Percentiles rank a stretch among this genome's conserved stretches.
phyloP scores from a whole-genome alignment of 2,113 vertebrate genomes.

The Turnix velox region DNA sequence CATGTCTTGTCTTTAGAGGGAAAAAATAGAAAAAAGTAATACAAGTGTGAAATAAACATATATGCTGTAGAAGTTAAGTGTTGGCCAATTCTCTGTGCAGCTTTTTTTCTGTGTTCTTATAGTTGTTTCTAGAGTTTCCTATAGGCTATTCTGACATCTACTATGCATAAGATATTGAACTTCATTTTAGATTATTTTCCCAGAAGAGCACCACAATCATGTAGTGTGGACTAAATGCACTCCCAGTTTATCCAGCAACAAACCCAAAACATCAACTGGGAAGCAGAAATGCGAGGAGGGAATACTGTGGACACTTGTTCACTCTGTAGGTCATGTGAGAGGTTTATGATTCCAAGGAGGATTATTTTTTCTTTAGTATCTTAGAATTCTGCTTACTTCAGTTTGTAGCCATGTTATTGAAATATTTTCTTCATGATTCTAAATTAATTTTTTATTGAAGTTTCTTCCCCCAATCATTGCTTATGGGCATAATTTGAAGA shows the following conservation, averaged over 20 bases:
- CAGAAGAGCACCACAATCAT: neutral
- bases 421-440: conserved; percentile 48
- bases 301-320: neutral
- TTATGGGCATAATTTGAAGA: conserved; percentile 46
- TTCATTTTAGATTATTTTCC: conserved; percentile 23
- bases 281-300: neutral
- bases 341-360: neutral
- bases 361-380: neutral
- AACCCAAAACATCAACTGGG: conserved; percentile 17
- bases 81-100: neutral
- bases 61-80: neutral
- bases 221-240: neutral
- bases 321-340: neutral
- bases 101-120: neutral
- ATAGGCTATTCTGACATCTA: neutral
- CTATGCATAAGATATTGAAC: neutral
- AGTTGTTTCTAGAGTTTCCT: neutral
- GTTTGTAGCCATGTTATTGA: conserved; percentile 23
- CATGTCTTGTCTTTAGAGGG: neutral
- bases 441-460: conserved; percentile 52
- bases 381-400: neutral
- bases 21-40: neutral
- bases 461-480: neutral
- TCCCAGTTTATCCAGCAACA: conserved; percentile 16
- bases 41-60: neutral